Conservation (phyloP, 2,888 invertebrate species). For the Drosophila merina region DNA sequence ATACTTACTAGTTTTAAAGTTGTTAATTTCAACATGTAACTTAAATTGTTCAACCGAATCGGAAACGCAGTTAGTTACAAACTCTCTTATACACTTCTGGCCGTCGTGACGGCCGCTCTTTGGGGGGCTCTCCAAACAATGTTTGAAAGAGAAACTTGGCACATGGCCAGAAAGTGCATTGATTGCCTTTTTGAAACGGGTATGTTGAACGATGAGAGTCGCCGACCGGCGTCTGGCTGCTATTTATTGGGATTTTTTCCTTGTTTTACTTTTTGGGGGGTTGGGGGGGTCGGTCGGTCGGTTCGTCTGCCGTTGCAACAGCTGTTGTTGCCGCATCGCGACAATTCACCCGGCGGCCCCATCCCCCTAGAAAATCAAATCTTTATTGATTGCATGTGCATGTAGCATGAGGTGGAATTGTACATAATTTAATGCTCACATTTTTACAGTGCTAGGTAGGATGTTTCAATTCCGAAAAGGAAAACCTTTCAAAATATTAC, state of each 20-base stretch:
- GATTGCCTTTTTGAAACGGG: constrained; percentile 66
- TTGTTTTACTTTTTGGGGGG: constrained; percentile 16
- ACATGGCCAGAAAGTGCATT: constrained; percentile 80
- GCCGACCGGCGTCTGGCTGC: constrained; percentile 73
- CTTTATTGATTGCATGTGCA: constrained; percentile 74
- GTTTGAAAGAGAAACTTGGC: constrained; percentile 74
- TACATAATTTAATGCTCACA: not conserved
- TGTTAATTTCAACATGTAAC: constrained; percentile 2
- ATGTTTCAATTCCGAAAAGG: not conserved
- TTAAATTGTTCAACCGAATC: constrained; percentile 7
- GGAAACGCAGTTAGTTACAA: constrained; percentile 3
- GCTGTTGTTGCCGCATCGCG: constrained; percentile 74
- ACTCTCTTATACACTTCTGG: constrained; percentile 19
- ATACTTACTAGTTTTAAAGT: not conserved
- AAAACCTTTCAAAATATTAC: not conserved
- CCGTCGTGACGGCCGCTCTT: constrained; percentile 17
- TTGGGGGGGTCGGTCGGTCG: constrained; percentile 36
- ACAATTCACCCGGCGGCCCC: constrained; percentile 42
- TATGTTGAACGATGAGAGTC: constrained; percentile 50
- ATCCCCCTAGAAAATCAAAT: constrained; percentile 46
- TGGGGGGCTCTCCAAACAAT: constrained; percentile 18
- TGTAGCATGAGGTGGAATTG: constrained; percentile 20
- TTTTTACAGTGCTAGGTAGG: constrained; percentile 2
- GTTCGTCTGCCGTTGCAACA: constrained; percentile 65
- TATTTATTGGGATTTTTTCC: constrained; percentile 28